A percentile compares a stretch with the other conserved stretches of the same genome.
Conservation (phyloP, 2,888 invertebrate genomes). For the Brachypterus glaber region DNA sequence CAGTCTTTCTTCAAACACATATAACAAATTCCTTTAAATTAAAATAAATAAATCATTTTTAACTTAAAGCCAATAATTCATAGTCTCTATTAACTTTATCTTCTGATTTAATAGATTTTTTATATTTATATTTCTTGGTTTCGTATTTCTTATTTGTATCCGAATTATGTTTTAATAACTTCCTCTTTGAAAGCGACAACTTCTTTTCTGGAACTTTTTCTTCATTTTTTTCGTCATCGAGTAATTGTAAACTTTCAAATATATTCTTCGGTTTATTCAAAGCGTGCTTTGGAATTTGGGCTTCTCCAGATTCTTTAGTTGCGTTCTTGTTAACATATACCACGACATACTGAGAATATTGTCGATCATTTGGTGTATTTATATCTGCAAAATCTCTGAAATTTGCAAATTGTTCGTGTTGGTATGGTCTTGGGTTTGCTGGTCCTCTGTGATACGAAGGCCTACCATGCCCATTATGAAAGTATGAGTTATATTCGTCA, state of each 20-base stretch:
- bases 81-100: constrained; percentile 44
- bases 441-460: constrained; percentile 50
- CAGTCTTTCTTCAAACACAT: no score
- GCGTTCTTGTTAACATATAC: constrained; percentile 76
- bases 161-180: constrained; percentile 47
- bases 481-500: constrained; percentile 48
- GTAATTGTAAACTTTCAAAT: constrained; percentile 65
- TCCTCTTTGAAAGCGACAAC: constrained; percentile 55
- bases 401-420: constrained; percentile 78
- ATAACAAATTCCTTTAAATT: no score
- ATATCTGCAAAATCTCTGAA: constrained; percentile 87
- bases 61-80: constrained; percentile 59
- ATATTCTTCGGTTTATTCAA: constrained; percentile 56
- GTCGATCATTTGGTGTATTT: constrained; percentile 69
- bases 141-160: constrained; percentile 48
- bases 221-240: constrained; percentile 50
- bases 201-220: constrained; percentile 36
- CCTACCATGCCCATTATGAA: constrained; percentile 63
- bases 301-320: constrained; percentile 42
- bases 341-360: constrained; percentile 74
- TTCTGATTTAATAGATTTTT: neutral
- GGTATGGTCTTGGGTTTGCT: constrained; percentile 54
- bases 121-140: constrained; percentile 34
- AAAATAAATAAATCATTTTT: no score
- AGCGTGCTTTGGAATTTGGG: constrained; percentile 23